Percentiles rank a stretch among this genome's conserved stretches.
Conservation (phyloP, 53 echinoderm and acorn worm genomes). For the Glandiceps talaboti region DNA sequence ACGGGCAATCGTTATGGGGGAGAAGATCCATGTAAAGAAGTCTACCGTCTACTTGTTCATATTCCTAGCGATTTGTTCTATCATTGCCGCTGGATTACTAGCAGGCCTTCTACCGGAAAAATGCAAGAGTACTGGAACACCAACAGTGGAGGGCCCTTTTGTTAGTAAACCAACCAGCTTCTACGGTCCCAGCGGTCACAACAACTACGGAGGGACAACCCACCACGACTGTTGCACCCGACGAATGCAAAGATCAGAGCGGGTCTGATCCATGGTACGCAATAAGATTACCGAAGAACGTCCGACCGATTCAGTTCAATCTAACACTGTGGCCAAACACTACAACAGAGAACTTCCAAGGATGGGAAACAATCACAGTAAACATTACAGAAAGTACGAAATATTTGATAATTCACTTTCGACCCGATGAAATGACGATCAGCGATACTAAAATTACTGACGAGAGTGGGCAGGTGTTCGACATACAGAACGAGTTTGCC, state of each 20-base stretch:
- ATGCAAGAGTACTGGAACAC: background rate
- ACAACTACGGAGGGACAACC: background rate
- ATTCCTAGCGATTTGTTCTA: background rate
- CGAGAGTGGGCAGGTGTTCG: slow-evolving; percentile 1
- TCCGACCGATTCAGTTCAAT: slow-evolving; percentile 50
- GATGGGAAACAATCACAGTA: slow-evolving; percentile 46
- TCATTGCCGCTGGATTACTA: slow-evolving; percentile 31
- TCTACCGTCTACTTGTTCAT: background rate
- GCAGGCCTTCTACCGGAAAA: slow-evolving; percentile 39
- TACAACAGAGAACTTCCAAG: slow-evolving; percentile 42
- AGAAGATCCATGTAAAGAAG: background rate
- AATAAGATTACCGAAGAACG: slow-evolving; percentile 47
- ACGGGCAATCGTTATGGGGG: too few relatives aligned
- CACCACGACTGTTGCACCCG: background rate
- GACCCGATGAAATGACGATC: slow-evolving; percentile 47
- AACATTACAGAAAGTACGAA: slow-evolving; percentile 11
- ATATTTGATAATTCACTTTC: slow-evolving; percentile 61
- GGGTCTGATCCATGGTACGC: slow-evolving; percentile 29
- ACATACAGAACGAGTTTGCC: slow-evolving; percentile 7
- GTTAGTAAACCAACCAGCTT: background rate
- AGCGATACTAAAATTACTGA: slow-evolving; percentile 14
- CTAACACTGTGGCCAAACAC: slow-evolving; percentile 46
- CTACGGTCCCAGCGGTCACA: background rate
- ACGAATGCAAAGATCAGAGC: background rate
- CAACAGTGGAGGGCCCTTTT: background rate